phyloP scores from a whole-genome alignment of 2,888 invertebrate species.

The Stenodema calcarata region DNA sequence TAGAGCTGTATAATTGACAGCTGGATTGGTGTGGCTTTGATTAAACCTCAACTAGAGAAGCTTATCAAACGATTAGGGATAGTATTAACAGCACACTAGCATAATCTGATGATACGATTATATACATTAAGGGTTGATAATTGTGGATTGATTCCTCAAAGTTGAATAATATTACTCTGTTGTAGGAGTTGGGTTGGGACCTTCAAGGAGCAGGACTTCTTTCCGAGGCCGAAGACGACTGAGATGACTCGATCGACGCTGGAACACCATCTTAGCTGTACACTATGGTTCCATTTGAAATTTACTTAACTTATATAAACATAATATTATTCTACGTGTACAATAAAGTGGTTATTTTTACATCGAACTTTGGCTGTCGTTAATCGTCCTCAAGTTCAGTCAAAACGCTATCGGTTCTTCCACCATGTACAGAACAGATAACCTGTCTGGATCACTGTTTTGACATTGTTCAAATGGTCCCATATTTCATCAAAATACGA shows the following conservation, averaged over 20 bases:
- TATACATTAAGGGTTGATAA: no score
- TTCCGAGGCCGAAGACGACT: constrained; percentile 48
- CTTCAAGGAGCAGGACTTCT: constrained; percentile 48
- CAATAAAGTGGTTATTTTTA: constrained; percentile 48
- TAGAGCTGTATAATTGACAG: background rate
- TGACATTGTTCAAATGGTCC: no score
- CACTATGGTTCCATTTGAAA: constrained; percentile 35
- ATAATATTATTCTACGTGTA: constrained; percentile 43
- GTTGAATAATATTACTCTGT: background rate
- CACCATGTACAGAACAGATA: no score
- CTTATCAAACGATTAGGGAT: background rate
- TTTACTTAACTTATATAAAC: constrained; percentile 33
- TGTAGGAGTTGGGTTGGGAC: constrained; percentile 46
- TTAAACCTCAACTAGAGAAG: background rate
- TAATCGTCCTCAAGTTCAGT: no score
- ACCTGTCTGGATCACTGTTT: no score
- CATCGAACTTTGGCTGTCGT: background rate
- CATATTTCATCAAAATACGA: no score
- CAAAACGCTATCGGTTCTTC: no score
- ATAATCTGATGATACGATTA: no score
- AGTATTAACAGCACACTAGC: background rate
- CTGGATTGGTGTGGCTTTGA: background rate
- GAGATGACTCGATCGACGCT: constrained; percentile 2
- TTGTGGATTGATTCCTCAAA: background rate
- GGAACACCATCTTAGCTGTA: constrained; percentile 22